Evolutionary conservation across 2,888 invertebrate species (phyloP), one percentile per base, ranked within the genome.

Genomic region (Drosophila nigricruria): DNA sequence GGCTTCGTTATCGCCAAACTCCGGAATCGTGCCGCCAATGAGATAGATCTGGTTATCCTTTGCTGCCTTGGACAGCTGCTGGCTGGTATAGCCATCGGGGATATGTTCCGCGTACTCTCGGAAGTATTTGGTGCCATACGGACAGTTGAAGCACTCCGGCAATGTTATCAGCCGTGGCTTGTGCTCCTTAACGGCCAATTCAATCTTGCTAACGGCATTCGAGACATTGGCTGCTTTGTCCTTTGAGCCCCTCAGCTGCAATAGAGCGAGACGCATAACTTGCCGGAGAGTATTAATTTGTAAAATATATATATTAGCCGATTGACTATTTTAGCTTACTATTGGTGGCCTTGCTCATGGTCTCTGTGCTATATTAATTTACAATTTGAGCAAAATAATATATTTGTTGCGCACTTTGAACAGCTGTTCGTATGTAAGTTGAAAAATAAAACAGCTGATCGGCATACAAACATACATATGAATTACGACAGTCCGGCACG

Each of bases 131-230:
- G 96, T 96, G 63, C 98, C 98, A 93, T 98, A 98, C 0, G 98
- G 98, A 18, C 97, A 97, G 92, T 98, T 99, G 90, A 98, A 99
- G 91, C 98, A 98, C 93, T 99, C 99, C 0, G 97, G 96, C 8
- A 97, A 92, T 0, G 95, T 94, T 27, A 97, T 93, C 32, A 97
- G 82, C 47, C 95, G 94, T 0, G 96, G 96, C 14, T 94, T 93
- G 57, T 94, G 93, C 57, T 94, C 92, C 73, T 95, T 95, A 0
- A 91, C 92, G 0, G 79, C 90, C 71, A 95, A 94, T 67, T 94
- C 94, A 64, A 98, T 96, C 76, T 96, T 94, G 47, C 94, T 93
- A 0, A 95, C 93, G 0, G 97, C 98, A 81, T 95, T 94, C 30
- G 94, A 93, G 18, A 99, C 92, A 93, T 98, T 99, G 70, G 94